These are phyloP conservation scores for Stomatorhinus walkeri DNA, from an alignment of 2,797 vertebrate genomes.

Conservation along the genomic window DNA sequence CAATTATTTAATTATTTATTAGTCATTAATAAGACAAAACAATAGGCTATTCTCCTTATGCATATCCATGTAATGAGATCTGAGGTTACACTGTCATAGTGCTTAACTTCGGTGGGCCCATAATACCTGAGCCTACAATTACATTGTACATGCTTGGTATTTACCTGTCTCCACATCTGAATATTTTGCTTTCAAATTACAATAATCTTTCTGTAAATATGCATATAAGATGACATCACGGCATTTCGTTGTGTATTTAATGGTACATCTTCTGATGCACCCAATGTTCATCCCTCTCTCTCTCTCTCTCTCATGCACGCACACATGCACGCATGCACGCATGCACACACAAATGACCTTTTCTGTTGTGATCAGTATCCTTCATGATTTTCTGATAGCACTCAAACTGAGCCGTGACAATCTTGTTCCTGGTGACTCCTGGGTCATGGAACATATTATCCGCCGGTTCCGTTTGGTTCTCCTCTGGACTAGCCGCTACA, in stretches of 20 bases:
- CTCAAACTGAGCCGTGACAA: slow-evolving; percentile 92
- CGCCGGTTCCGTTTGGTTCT: slow-evolving; percentile 53
- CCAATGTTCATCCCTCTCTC: background rate
- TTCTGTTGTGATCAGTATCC: slow-evolving; percentile 54
- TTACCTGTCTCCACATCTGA: background rate
- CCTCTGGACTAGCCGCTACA: slow-evolving; percentile 53
- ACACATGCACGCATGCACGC: background rate
- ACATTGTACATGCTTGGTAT: background rate
- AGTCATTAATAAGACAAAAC: background rate
- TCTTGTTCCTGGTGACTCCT: slow-evolving; percentile 78
- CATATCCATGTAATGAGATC: background rate
- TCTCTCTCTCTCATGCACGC: background rate
- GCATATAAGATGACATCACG: background rate
- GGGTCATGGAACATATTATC: slow-evolving; percentile 58
- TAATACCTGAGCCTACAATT: background rate
- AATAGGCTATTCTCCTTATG: background rate
- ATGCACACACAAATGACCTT: slow-evolving; percentile 56
- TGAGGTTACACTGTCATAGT: background rate
- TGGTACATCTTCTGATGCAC: background rate
- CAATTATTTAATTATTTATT: background rate
- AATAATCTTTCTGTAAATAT: background rate
- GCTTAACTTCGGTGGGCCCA: background rate
- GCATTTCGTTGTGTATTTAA: background rate
- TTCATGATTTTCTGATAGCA: slow-evolving; percentile 96
- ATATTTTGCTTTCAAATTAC: background rate